Evolutionary conservation across 1,140 invertebrate genomes (phyloP), one percentile per base, ranked within the genome.

Genomic region (Pseudomyrmex sp.): DNA sequence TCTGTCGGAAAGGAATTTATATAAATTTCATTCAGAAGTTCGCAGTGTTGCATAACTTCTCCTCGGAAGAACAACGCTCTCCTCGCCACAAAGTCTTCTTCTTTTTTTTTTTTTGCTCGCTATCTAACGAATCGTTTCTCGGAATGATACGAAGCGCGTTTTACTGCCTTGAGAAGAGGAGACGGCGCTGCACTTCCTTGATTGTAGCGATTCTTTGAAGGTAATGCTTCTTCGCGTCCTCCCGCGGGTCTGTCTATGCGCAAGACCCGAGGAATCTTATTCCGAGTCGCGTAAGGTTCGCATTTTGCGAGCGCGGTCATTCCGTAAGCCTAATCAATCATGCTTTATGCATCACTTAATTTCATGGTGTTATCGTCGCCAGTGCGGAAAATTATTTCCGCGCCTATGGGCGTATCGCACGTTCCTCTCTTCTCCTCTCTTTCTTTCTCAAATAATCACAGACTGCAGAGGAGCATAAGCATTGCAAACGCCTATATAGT

Each of bases 371-470:
- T 80, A 80, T 70, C 76, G 66, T 72, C 76, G 76, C 20, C 66
- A 80, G 76, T 80, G 76, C 76, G 76, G 76, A 80, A 80, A 80
- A 80, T 80, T 80, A 80, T 80, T 80, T 80, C 76, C 76, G 76
- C 66, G 76, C 76, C 76, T 58, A 70, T 80, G 52, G 76, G 76
- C 74, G 59, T 65, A 54, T 46, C 46, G 73, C 59, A 26, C 65
- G 20, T 59, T 80, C 23, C 56, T 69, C 54, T 59, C 20, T 0
- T 5, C 0, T 4, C 5, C 35, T 35, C 35, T 35, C 35, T 35
- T 7, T 59, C 50, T 66, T 52, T 61, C 44, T 59, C 20, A 35
- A 80, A 80, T 59, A 80, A 50, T 61, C 66, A 50, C 35, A 72
- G 54, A 26, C 69, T 46, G 56, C 8, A 35, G 66, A 80, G 59